Evolutionary conservation across 2,797 vertebrate genomes (phyloP).

Genomic region (Phrynocephalus guinanensis): DNA sequence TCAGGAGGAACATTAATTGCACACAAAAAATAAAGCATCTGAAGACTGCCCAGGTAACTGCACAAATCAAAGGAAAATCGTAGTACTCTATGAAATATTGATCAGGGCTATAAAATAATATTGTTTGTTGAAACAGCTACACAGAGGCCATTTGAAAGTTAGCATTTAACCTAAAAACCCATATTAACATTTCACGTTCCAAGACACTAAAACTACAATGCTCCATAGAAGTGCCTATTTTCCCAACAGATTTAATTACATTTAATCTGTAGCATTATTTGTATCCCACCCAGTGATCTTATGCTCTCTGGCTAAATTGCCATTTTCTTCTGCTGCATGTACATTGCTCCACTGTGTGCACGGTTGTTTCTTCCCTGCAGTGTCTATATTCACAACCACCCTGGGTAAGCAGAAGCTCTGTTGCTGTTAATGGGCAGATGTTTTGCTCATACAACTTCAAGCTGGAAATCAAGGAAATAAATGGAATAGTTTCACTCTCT

Average conservation of each 20-base stretch:
- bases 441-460: too few relatives aligned
- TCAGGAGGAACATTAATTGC: constrained; percentile 30
- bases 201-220: constrained; percentile 34
- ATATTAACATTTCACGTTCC: constrained; percentile 36
- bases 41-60: constrained; percentile 55
- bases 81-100: constrained; percentile 57
- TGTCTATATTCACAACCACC: too few relatives aligned
- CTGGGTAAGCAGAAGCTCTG: too few relatives aligned
- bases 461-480: too few relatives aligned
- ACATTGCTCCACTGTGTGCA: too few relatives aligned
- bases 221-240: not conserved
- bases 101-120: constrained; percentile 65
- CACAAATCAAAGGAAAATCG: constrained; percentile 50
- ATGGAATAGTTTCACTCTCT: too few relatives aligned
- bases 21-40: constrained; percentile 30
- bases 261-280: constrained; percentile 13
- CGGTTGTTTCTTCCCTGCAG: too few relatives aligned
- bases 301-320: too few relatives aligned
- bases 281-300: not conserved
- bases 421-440: too few relatives aligned
- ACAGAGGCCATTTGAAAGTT: constrained; percentile 31
- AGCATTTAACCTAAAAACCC: constrained; percentile 34
- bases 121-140: constrained; percentile 38
- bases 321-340: too few relatives aligned
- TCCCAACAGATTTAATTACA: constrained; percentile 11